Conservation (phyloP, 2,888 invertebrate species). For the Tenodera sinensis region DNA sequence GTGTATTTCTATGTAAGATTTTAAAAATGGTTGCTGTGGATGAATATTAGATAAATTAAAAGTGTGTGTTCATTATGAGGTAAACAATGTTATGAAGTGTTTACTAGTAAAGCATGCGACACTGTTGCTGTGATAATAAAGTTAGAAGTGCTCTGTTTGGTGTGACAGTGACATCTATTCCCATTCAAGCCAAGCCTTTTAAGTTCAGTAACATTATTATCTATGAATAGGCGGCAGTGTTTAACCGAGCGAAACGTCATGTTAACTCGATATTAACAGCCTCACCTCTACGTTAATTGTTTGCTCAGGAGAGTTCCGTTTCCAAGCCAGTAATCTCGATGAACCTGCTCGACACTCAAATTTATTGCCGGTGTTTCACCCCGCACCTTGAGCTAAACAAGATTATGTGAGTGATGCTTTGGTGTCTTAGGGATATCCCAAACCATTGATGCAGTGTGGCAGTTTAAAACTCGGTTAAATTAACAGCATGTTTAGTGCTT, state of each 20-base stretch:
- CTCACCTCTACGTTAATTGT: background rate
- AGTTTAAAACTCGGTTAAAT: no score
- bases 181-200: background rate
- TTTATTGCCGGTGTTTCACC: background rate
- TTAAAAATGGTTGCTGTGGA: no score
- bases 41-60: no score
- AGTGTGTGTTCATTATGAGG: no score
- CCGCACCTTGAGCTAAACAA: background rate
- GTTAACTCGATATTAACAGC: background rate
- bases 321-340: background rate
- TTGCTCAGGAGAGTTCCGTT: background rate
- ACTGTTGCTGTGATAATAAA: no score
- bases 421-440: background rate
- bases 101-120: no score
- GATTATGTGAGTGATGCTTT: background rate
- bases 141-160: background rate
- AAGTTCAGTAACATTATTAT: background rate
- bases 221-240: background rate
- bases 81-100: no score
- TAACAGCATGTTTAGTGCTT: no score
- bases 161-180: background rate
- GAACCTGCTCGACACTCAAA: background rate
- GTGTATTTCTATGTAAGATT: no score
- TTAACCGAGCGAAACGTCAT: background rate
- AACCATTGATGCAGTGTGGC: background rate